Conservation (phyloP, 2,888 invertebrate species). For the Parthenolecanium corni region DNA sequence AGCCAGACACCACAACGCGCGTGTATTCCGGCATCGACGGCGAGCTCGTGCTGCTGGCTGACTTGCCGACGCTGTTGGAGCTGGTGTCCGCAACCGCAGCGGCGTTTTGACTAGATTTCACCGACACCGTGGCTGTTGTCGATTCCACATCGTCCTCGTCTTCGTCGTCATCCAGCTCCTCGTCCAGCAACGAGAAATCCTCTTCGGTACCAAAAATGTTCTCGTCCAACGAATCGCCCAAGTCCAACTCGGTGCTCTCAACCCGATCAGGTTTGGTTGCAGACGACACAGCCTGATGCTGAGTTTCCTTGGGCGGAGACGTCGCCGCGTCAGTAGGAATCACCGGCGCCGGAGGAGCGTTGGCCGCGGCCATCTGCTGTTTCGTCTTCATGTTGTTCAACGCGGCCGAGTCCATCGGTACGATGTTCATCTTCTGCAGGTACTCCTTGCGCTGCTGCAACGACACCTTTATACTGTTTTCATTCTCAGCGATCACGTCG, state of each 20-base stretch:
- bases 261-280: neutral
- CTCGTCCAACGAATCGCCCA: neutral
- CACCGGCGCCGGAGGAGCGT: neutral
- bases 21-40: conserved; percentile 38
- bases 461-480: conserved; percentile 8
- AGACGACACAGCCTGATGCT: neutral
- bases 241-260: neutral
- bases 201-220: neutral
- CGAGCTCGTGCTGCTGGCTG: neutral
- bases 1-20: conserved; percentile 74
- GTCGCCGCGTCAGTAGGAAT: neutral
- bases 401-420: conserved; percentile 19
- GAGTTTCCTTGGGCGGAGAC: too few species aligned
- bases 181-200: neutral
- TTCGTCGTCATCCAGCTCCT: neutral
- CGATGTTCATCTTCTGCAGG: conserved; percentile 19
- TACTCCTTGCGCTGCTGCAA: conserved; percentile 18
- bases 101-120: conserved; percentile 14
- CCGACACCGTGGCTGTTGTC: neutral
- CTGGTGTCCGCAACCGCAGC: neutral
- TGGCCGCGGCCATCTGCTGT: neutral
- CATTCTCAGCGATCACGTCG: conserved; percentile 10
- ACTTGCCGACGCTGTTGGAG: too few species aligned
- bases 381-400: neutral
- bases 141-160: conserved; percentile 18